These are phyloP conservation scores for Scotopteryx bipunctaria DNA, from an alignment of 2,888 invertebrate species.

Conservation along the genomic window DNA sequence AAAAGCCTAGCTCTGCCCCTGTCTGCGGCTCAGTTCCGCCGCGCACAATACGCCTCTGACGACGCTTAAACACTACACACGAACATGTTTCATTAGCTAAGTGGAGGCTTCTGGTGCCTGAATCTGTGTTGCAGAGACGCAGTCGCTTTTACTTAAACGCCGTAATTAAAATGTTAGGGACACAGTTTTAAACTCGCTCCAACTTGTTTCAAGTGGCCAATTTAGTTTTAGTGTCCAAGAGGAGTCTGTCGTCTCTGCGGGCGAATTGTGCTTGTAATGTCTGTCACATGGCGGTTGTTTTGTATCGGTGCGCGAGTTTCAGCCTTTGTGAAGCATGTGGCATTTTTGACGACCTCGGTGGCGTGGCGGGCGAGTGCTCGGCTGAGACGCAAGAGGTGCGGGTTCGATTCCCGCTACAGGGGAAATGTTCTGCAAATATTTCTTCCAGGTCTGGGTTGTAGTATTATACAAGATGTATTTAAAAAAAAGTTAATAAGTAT, in stretches of 20 bases:
- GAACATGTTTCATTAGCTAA: constrained; percentile 85
- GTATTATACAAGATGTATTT: too few relatives aligned
- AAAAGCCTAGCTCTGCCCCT: constrained; percentile 4
- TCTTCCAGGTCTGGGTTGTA: too few relatives aligned
- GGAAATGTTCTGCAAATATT: too few relatives aligned
- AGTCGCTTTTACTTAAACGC: constrained; percentile 81
- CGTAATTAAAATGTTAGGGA: constrained; percentile 79
- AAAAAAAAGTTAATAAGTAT: too few relatives aligned
- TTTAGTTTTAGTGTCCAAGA: constrained; percentile 75
- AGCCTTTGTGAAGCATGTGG: too few relatives aligned
- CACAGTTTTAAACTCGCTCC: constrained; percentile 77
- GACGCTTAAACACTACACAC: constrained; percentile 78
- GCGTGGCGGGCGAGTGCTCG: too few relatives aligned
- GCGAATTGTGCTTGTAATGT: neutral
- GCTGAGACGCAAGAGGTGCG: too few relatives aligned
- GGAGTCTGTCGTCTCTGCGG: constrained; percentile 25
- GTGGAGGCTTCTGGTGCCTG: constrained; percentile 83
- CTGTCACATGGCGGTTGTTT: neutral
- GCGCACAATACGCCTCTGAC: constrained; percentile 70
- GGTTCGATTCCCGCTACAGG: too few relatives aligned
- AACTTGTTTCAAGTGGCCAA: constrained; percentile 77
- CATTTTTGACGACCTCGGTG: too few relatives aligned
- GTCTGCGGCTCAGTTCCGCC: constrained; percentile 48
- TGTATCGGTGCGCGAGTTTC: too few relatives aligned
- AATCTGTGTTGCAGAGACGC: constrained; percentile 81